Conservation (phyloP, 2,113 vertebrate species). For the Agelaius tricolor region DNA sequence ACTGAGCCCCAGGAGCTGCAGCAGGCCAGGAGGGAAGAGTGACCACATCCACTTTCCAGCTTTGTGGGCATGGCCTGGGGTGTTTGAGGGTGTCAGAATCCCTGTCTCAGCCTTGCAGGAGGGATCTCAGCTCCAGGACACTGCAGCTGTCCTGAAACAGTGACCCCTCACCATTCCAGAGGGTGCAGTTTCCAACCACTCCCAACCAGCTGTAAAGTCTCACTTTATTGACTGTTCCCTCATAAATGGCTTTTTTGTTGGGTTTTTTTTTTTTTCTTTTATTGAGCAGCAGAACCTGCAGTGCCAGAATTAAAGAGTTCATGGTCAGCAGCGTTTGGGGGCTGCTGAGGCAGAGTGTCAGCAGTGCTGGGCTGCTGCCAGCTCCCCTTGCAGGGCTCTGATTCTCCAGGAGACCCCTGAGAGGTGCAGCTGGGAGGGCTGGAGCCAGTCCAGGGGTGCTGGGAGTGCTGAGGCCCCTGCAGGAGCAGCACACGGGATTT, state of each 20-base stretch:
- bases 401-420: not conserved
- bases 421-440: not conserved
- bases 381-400: not conserved
- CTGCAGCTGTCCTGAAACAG: not conserved
- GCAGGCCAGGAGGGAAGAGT: not conserved
- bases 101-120: not conserved
- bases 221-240: not conserved
- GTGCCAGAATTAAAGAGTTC: not conserved
- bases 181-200: not conserved
- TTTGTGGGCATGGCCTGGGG: not conserved
- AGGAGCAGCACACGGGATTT: not conserved
- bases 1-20: not conserved
- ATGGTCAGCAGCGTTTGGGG: not conserved
- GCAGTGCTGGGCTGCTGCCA: not conserved
- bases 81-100: accelerated
- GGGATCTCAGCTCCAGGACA: not conserved
- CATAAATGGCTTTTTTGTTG: not conserved
- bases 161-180: not conserved
- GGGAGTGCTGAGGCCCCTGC: not conserved
- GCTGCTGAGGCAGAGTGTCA: not conserved
- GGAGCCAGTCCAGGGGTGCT: not conserved
- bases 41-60: not conserved
- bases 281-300: constrained; percentile 20
- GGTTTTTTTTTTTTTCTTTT: not conserved
- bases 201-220: not conserved